Base-by-base conservation (phyloP, 2,888 invertebrate species). In the Nomada lathburiana region DNA sequence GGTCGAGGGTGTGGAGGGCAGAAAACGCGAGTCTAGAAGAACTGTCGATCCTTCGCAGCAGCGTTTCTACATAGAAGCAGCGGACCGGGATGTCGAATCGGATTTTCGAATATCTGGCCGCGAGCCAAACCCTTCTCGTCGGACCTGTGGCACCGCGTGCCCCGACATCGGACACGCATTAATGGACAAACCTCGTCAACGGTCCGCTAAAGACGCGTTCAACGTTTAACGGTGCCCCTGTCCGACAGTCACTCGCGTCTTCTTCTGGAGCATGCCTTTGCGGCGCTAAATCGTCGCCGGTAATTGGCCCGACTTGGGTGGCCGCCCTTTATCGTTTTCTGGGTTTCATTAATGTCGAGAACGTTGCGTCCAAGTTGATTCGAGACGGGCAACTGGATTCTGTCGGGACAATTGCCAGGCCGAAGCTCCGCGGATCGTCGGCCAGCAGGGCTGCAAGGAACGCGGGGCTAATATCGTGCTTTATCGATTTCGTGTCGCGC, bases 161-260 rank as follows among this genome's bases (percentile, higher is more conserved):
- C 83, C 76, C 82, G 71, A 81, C 85, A 82, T 85, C 85, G 85
- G 86, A 80, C 83, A 74, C 80, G 82, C 88, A 87, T 88, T 89
- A 89, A 89, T 86, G 88, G 89, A 82, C 83, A 72, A 86, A 80
- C 73, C 83, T 84, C 89, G 85, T 89, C 88, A 86, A 75, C 89
- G 77, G 59, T 79, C 71, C 62, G 86, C 77, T 85, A 82, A 83
- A 82, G 77, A 84, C 74, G 42, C 79, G 62, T 76, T 70, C 80
- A 86, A 83, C 83, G 81, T 83, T 81, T 82, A 86, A 86, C 84
- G 79, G 81, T 79, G 65, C 71, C 69, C 26, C 67, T 60, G 65
- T 60, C 68, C 55, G 60, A 75, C 53, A 29, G 20, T 57, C 44
- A 4, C 50, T 57, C 36, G 77, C 60, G 44, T n/a, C 50, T 74